A percentile compares a stretch with the other conserved stretches of the same genome.
Evolutionary conservation across 2,797 vertebrate species (phyloP).

Genomic region (Anguilla marmorata): DNA sequence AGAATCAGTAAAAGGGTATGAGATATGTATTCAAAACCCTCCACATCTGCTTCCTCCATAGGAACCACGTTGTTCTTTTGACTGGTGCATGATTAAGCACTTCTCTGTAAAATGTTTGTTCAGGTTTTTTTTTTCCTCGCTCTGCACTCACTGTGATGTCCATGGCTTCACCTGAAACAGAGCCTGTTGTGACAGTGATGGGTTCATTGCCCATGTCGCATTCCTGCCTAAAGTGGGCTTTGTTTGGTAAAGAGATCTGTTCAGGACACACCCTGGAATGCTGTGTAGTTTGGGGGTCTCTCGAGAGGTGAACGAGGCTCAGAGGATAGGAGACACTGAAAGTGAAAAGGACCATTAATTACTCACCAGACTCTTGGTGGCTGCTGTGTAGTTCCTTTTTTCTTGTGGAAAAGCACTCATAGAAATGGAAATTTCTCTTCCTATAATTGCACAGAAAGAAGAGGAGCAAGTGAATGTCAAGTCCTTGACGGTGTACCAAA

Average conservation of each 20-base stretch:
- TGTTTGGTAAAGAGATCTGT: constrained; percentile 72
- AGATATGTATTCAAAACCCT: not conserved
- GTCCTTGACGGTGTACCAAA: not conserved
- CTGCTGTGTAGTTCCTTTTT: not conserved
- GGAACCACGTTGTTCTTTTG: not conserved
- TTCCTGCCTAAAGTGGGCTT: constrained; percentile 73
- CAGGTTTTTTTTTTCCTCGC: constrained; percentile 32
- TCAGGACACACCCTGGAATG: constrained; percentile 57
- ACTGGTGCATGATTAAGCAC: not conserved
- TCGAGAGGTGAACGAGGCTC: constrained; percentile 55
- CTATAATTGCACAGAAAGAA: not conserved
- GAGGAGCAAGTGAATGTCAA: not conserved
- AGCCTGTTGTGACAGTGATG: constrained; percentile 55
- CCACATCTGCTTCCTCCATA: not conserved
- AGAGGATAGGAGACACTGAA: constrained; percentile 52
- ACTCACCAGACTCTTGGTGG: constrained; percentile 32
- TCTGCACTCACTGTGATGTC: constrained; percentile 56
- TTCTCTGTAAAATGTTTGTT: constrained; percentile 14
- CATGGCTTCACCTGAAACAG: constrained; percentile 61
- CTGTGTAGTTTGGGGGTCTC: constrained; percentile 55
- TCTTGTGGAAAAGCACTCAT: not conserved
- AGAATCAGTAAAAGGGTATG: not conserved
- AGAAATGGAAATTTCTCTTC: not conserved
- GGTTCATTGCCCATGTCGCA: constrained; percentile 66
- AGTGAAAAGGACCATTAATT: constrained; percentile 62